Evolutionary conservation across 2,113 vertebrate genomes (phyloP).

Genomic region (Oceanites oceanicus): DNA sequence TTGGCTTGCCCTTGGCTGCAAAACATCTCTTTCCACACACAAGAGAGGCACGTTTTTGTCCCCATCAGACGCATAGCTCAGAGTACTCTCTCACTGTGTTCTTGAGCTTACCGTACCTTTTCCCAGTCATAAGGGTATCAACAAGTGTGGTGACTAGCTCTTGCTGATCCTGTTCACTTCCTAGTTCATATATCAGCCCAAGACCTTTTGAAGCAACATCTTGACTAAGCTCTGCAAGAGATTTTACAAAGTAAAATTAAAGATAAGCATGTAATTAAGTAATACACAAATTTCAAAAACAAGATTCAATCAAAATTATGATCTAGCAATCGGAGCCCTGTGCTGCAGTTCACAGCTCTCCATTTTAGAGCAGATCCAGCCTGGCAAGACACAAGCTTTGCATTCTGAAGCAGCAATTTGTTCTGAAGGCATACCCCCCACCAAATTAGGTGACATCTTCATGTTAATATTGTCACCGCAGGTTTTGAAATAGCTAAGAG

Average conservation of each 20-base stretch:
- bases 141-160: constrained; percentile 93
- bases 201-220: constrained; percentile 98
- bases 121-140: constrained; percentile 98
- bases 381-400: neutral
- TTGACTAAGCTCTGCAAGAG: constrained; percentile 90
- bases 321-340: neutral
- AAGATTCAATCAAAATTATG: neutral
- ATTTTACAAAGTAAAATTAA: constrained; percentile 24
- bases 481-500: neutral
- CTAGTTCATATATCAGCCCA: constrained; percentile 95
- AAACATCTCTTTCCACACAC: neutral
- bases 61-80: neutral
- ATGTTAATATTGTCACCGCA: neutral
- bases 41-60: neutral
- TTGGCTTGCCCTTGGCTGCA: neutral
- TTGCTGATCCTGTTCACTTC: constrained; percentile 91
- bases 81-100: neutral
- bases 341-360: neutral
- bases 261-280: neutral
- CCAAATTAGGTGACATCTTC: neutral
- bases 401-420: neutral
- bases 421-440: neutral
- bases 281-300: neutral
- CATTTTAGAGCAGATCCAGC: neutral
- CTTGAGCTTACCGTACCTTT: constrained; percentile 79